Conservation (phyloP, 2,888 invertebrate species). For the Caenorhabditis macrosperma region DNA sequence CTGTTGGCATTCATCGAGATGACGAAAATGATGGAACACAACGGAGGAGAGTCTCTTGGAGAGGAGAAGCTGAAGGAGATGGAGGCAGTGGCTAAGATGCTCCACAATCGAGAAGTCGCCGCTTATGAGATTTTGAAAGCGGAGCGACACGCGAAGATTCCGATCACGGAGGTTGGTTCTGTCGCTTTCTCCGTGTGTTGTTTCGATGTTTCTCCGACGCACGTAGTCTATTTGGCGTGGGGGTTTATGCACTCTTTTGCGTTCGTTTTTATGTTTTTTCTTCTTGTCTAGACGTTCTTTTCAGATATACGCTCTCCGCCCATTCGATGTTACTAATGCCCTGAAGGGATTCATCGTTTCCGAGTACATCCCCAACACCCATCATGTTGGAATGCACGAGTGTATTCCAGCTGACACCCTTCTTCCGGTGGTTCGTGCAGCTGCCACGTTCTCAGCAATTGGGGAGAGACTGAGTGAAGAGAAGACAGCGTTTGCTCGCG, state of each 20-base stretch:
- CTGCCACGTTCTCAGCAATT: slow-evolving; percentile 44
- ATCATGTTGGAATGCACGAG: slow-evolving; percentile 33
- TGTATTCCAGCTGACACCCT: slow-evolving; percentile 33
- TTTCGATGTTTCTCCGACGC: not conserved
- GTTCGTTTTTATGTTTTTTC: not conserved
- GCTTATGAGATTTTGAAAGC: slow-evolving; percentile 40
- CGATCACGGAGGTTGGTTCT: slow-evolving; percentile 27
- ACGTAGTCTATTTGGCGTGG: too few species aligned
- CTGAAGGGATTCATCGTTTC: slow-evolving; percentile 48
- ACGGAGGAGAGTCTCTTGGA: slow-evolving; percentile 2
- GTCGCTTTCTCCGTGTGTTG: not conserved
- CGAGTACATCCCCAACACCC: slow-evolving; percentile 31
- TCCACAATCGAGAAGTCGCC: slow-evolving; percentile 53
- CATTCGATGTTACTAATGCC: slow-evolving; percentile 32
- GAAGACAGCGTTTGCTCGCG: slow-evolving; percentile 29
- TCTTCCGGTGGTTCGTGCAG: slow-evolving; percentile 29
- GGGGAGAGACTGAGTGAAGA: slow-evolving; percentile 32
- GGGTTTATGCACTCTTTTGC: not conserved
- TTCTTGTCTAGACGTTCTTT: too few species aligned
- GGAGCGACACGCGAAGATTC: slow-evolving; percentile 25
- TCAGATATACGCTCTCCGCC: slow-evolving; percentile 29
- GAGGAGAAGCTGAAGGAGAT: slow-evolving; percentile 34
- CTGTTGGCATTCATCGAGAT: slow-evolving; percentile 43
- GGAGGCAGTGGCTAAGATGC: slow-evolving; percentile 9
- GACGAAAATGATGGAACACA: slow-evolving; percentile 23